Base-by-base conservation (phyloP, 2,888 invertebrate species). In the Didymodactylos carnosus region DNA sequence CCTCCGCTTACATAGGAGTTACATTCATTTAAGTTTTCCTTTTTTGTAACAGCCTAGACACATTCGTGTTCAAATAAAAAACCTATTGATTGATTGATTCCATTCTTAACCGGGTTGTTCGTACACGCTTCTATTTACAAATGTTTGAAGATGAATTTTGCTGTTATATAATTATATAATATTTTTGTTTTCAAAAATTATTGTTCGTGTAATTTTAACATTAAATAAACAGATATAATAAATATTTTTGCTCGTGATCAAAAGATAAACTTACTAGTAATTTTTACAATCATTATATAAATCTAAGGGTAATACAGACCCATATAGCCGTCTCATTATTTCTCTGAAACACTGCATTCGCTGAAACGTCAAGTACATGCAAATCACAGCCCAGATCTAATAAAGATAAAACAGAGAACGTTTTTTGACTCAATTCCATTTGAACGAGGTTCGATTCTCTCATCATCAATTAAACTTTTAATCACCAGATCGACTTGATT, bases 321-420 rank as follows among this genome's bases (percentile, higher is more conserved):
- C 94, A 78, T 92, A 86, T 79, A 92, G 88, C 84, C 94, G 93
- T 0, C 91, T 91, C 84, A 97, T 92, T 86, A 94, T 95, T 81
- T 93, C 93, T 84, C 97, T 97, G 25, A 97, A 86, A 70, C 94
- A 94, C 93, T 8, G 94, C 94, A 84, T 94, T 95, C 75, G 97
- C 93, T 8, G 94, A 94, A 81, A 94, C 91, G 79, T 94, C 93
- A 78, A 94, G 84, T 75, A 88, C 87, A 78, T 88, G 88, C 81
- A 94, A 88, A 80, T 91, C 89, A 76, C 92, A 87, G 80, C 89
- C 89, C 6, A 89, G 88, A 86, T 92, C 92, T 91, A 83, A 40
- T 80, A 81, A 14, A 39, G 46, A 27, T n/a, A 74, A 73, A 69
- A 6, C 8, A 40, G 39, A 43, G 23, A 27, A 41, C n/a, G n/a